Evolutionary conservation across 2,797 vertebrate species (phyloP).

Genomic region (Psittacula derbiana): DNA sequence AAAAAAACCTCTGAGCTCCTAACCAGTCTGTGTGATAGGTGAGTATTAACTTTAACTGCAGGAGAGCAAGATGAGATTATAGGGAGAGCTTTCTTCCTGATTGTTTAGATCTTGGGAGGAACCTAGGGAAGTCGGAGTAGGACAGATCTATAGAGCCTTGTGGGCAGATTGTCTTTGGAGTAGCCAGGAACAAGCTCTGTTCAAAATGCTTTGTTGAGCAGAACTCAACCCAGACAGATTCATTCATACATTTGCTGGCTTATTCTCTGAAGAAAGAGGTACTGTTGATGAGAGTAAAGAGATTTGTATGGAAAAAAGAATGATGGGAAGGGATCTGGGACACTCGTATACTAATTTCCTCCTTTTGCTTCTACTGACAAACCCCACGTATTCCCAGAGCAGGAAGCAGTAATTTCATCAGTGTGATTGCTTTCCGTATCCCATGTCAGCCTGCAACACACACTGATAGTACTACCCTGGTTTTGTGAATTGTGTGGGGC

Average conservation of each 20-base stretch:
- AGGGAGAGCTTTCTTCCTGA: background rate
- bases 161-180: background rate
- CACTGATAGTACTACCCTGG: accelerated
- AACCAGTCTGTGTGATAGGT: background rate
- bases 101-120: background rate
- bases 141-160: background rate
- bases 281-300: background rate
- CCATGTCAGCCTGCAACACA: background rate
- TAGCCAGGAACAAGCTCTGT: background rate
- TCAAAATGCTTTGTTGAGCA: background rate
- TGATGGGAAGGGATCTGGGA: background rate
- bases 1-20: background rate
- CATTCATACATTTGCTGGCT: background rate
- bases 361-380: background rate
- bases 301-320: background rate
- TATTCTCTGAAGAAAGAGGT: background rate
- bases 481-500: background rate
- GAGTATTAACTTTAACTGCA: background rate
- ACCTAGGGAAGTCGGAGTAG: accelerated
- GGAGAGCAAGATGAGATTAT: background rate
- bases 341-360: background rate
- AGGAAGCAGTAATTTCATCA: accelerated
- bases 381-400: background rate
- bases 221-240: background rate
- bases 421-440: background rate